Base-by-base conservation (phyloP, 2,113 vertebrate species). In the Manacus vitellinus region DNA sequence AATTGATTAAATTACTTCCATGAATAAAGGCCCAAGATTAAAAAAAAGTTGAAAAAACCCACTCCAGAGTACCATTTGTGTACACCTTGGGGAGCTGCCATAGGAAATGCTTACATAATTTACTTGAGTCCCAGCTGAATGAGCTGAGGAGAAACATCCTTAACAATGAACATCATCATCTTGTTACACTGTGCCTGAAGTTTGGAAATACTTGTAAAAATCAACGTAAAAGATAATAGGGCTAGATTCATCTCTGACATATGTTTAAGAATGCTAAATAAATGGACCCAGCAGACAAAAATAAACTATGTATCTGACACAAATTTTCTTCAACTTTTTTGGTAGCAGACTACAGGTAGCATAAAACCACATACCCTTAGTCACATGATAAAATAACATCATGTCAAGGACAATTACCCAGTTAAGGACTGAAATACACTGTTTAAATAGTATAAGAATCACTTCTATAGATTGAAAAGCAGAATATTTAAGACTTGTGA, bases 1-100 rank as follows among this genome's bases (percentile, higher is more conserved):
- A 86, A 84, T 56, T 97, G 63, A 61, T 93, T 76, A 84, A 91
- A 95, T 83, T 78, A 35, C 23, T 88, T 76, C n/a, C 46, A 47
- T 41, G 31, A 82, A 85, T 87, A 94, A 86, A 92, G 10, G 15
- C 30, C 51, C 30, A 79, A 85, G 43, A 90, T 65, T 82, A 5
- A 72, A 77, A 89, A 65, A 58, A 82, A 9, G 9, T 65, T 92
- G 44, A 66, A 82, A 95, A 89, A 65, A 41, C 91, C 43, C 41
- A 51, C 47, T 86, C 33, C 39, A 68, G 51, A 72, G 83, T 74
- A 75, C 14, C 35, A 61, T 85, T 85, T 85, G 49, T 90, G 65
- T 92, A 81, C 62, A 94, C 78, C 87, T 85, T 86, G 39, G 83
- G 86, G 80, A 94, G n/a, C 62, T 93, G 66, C 91, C 58, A 81